Conservation (phyloP, 1,140 invertebrate species). For the Heliothis subflexa region DNA sequence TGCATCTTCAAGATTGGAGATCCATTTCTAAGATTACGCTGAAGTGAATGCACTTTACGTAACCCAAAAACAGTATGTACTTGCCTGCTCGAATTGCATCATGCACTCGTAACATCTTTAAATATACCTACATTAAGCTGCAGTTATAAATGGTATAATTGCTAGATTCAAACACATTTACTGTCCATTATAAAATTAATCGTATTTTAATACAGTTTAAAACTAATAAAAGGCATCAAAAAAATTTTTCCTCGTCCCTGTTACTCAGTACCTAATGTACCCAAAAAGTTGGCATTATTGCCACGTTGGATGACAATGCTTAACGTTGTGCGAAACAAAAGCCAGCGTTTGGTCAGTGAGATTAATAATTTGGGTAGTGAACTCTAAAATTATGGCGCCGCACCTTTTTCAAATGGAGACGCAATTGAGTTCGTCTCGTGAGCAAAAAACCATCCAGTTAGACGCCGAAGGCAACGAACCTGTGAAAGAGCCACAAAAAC, state of each 20-base stretch:
- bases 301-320: no score
- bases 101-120: not conserved
- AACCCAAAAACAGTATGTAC: not conserved
- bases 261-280: no score
- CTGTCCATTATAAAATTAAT: no score
- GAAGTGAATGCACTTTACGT: constrained; percentile 20
- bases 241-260: no score
- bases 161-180: not conserved
- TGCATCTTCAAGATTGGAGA: constrained; percentile 13
- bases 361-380: not conserved
- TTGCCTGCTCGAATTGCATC: not conserved
- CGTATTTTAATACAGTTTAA: no score
- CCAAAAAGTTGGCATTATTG: no score
- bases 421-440: constrained; percentile 55
- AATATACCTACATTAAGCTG: no score
- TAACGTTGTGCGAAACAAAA: no score
- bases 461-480: constrained; percentile 77
- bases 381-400: constrained; percentile 56
- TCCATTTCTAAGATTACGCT: not conserved
- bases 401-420: constrained; percentile 65
- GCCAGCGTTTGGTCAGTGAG: not conserved
- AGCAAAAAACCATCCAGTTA: constrained; percentile 82
- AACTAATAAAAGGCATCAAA: no score
- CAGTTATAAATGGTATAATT: not conserved
- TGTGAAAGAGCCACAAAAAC: constrained; percentile 73